Evolutionary conservation across 1,140 invertebrate genomes (phyloP).

Genomic region (Temnothorax nylanderi): DNA sequence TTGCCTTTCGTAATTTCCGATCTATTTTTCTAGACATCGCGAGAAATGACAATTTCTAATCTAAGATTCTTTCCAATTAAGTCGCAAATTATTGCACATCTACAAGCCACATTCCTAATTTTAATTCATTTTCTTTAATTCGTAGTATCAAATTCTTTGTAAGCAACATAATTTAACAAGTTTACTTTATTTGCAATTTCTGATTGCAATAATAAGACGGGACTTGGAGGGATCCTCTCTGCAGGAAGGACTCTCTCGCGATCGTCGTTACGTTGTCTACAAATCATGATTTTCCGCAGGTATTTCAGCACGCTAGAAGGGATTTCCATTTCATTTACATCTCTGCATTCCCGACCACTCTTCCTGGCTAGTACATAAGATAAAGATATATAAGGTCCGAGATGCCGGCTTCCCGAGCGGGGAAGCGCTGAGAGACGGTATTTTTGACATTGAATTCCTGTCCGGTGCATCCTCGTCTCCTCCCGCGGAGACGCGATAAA

Average conservation of each 20-base stretch:
- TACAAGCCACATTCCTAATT: background rate
- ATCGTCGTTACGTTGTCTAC: background rate
- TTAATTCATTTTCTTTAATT: background rate
- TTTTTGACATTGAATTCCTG: constrained; percentile 30
- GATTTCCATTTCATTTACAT: constrained; percentile 46
- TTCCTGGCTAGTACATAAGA: constrained; percentile 34
- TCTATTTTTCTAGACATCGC: background rate
- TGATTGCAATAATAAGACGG: background rate
- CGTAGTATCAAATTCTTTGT: background rate
- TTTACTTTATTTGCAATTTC: background rate
- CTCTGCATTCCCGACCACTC: background rate
- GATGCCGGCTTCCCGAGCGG: background rate
- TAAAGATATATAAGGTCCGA: constrained; percentile 29
- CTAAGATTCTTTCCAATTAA: background rate
- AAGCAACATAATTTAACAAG: background rate
- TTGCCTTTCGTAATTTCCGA: background rate
- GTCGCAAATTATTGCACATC: too few species aligned
- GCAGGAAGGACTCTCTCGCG: background rate
- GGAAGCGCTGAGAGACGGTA: background rate
- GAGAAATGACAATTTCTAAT: background rate
- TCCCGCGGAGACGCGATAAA: constrained; percentile 33
- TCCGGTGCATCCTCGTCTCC: background rate
- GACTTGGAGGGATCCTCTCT: background rate
- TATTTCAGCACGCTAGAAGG: constrained; percentile 8
- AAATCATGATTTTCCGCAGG: background rate